A percentile compares a stretch with the other conserved stretches of the same genome.
These are phyloP conservation scores for Pachyrhynchus sulphureomaculatus DNA, from an alignment of 1,140 invertebrate species.

Conservation along the genomic window DNA sequence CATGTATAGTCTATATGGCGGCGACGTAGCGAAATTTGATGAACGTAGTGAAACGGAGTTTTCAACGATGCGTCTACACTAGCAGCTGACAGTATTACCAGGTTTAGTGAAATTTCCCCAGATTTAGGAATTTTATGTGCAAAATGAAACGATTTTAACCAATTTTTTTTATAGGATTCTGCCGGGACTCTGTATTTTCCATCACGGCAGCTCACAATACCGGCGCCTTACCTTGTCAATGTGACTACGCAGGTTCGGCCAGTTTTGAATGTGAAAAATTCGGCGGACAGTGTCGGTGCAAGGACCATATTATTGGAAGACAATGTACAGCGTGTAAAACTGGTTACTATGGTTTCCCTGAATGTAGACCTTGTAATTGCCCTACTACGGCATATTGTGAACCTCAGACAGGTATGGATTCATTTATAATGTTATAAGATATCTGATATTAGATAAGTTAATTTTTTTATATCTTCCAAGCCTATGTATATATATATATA, in stretches of 20 bases:
- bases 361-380: constrained; percentile 87
- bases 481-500: too few relatives aligned
- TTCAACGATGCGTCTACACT: too few relatives aligned
- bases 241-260: constrained; percentile 84
- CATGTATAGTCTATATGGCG: too few relatives aligned
- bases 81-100: too few relatives aligned
- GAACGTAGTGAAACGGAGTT: too few relatives aligned
- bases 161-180: constrained; percentile 82
- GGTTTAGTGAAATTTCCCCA: too few relatives aligned
- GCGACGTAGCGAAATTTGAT: too few relatives aligned
- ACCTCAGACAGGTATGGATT: constrained; percentile 61
- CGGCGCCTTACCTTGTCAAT: constrained; percentile 85
- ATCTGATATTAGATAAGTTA: not conserved
- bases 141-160: too few relatives aligned
- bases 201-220: constrained; percentile 93
- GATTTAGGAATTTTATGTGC: too few relatives aligned
- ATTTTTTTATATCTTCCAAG: not conserved
- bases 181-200: constrained; percentile 87
- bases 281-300: constrained; percentile 95
- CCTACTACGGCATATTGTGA: constrained; percentile 81
- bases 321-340: constrained; percentile 87
- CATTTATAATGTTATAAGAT: not conserved
- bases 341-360: constrained; percentile 93
- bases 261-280: constrained; percentile 88
- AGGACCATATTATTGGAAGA: constrained; percentile 90